Base-by-base conservation (phyloP, 2,113 vertebrate genomes). In the Butorides virescens region DNA sequence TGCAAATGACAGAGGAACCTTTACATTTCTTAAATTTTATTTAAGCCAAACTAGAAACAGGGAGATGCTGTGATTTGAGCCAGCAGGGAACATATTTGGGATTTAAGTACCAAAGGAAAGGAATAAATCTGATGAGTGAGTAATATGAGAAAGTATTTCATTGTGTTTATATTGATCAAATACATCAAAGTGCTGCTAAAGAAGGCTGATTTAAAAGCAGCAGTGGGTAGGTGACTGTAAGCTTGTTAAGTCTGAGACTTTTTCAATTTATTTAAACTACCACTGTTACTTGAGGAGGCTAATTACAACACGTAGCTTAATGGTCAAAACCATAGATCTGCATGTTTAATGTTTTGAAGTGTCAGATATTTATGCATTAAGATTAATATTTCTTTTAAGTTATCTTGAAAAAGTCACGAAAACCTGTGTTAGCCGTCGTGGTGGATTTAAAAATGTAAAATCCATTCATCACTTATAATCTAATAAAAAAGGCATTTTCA, bases 91-190 rank as follows among this genome's bases (percentile, higher is more conserved):
- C 32, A 18, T 83, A 26, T 15, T 81, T 78, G 37, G 25, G 15
- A 53, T 70, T 95, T 66, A 83, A 91, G 66, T 62, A 83, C 42
- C 76, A 73, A 58, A 59, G 52, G 66, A 76, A 75, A 94, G 78
- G 12, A 87, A 63, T 44, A 89, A 65, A 87, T 67, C 30, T 70
- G 34, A 55, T 81, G 70, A 77, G 26, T 73, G 73, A 77, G 6
- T 74, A 39, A 46, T 63, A 15, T 3, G 37, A 84, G 83, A 32
- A 53, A 17, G 68, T 44, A 25, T 77, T 91, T 56, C 27, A 23
- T 65, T n/a, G 27, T 80, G 47, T 89, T 92, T 91, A 32, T 82
- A 49, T 22, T 68, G 73, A 91, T 68, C 16, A 65, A 91, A 58
- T 84, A 37, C 16, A 63, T 86, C 37, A 50, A 91, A 91, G 52